phyloP scores from a whole-genome alignment of 2,888 invertebrate genomes.

The Dicycla oo region DNA sequence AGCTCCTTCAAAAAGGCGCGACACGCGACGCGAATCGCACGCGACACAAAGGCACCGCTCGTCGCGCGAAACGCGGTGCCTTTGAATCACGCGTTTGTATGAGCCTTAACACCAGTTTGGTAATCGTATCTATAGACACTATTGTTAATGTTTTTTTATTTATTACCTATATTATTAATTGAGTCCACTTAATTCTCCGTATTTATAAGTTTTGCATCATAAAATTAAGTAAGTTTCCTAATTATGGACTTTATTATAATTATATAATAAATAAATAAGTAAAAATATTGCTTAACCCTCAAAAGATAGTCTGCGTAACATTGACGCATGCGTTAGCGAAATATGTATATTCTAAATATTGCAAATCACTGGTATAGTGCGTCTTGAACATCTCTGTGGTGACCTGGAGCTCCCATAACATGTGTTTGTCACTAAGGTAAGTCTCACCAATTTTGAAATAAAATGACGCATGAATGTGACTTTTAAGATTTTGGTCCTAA shows the following conservation, averaged over 20 bases:
- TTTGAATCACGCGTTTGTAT: no score
- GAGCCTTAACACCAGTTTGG: no score
- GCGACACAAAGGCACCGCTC: no score
- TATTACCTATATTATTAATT: not conserved
- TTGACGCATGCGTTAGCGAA: not conserved
- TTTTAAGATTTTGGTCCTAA: not conserved
- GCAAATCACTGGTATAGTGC: not conserved
- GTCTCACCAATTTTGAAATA: not conserved
- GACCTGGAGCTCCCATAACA: not conserved
- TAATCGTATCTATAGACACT: no score
- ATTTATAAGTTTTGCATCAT: constrained; percentile 6
- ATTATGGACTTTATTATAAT: not conserved
- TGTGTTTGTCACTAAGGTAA: no score
- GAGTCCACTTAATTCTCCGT: not conserved
- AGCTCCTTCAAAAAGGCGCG: no score
- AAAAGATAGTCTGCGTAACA: not conserved
- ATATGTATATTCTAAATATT: not conserved
- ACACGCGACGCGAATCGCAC: no score
- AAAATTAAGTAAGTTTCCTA: not conserved
- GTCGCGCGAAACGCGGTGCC: no score
- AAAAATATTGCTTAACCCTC: not conserved
- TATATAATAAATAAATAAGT: not conserved
- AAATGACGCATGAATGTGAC: not conserved
- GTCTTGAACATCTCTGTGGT: not conserved
- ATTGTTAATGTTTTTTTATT: constrained; percentile 1